Evolutionary conservation across 2,113 vertebrate genomes (phyloP).

Genomic region (Channa maculata): DNA sequence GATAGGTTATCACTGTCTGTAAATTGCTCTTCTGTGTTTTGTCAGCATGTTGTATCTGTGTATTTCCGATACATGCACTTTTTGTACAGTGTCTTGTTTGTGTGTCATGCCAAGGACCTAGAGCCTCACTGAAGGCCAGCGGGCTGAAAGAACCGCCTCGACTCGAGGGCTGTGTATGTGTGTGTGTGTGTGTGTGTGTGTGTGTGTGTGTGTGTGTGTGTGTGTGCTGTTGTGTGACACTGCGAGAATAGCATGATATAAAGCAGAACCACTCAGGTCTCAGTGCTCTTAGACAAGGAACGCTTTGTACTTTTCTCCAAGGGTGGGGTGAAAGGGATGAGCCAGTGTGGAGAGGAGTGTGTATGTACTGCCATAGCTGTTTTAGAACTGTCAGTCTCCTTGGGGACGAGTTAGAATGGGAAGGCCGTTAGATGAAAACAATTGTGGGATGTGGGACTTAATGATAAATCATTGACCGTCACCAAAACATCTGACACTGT

Average conservation of each 20-base stretch:
- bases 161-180: conserved; percentile 29
- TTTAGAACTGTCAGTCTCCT: conserved; percentile 58
- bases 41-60: conserved; percentile 29
- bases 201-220: conserved; percentile 30
- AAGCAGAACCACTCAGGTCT: conserved; percentile 78
- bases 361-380: conserved; percentile 30
- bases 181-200: conserved; percentile 38
- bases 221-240: conserved; percentile 57
- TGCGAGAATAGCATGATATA: conserved; percentile 77
- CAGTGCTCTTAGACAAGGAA: conserved; percentile 79
- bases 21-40: conserved; percentile 19
- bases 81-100: conserved; percentile 71
- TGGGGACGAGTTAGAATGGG: conserved; percentile 56
- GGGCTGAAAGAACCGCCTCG: conserved; percentile 61
- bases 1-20: too few relatives aligned
- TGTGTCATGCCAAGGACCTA: conserved; percentile 72
- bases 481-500: not conserved
- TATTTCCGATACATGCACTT: conserved; percentile 28
- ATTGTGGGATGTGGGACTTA: conserved; percentile 45
- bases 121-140: conserved; percentile 80
- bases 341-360: not conserved
- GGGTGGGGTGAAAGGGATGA: conserved; percentile 55
- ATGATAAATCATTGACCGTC: conserved; percentile 29
- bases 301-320: conserved; percentile 76
- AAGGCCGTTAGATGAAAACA: conserved; percentile 58